Base-by-base conservation (phyloP, 2,888 invertebrate species). In the Dolichomitus sp. region DNA sequence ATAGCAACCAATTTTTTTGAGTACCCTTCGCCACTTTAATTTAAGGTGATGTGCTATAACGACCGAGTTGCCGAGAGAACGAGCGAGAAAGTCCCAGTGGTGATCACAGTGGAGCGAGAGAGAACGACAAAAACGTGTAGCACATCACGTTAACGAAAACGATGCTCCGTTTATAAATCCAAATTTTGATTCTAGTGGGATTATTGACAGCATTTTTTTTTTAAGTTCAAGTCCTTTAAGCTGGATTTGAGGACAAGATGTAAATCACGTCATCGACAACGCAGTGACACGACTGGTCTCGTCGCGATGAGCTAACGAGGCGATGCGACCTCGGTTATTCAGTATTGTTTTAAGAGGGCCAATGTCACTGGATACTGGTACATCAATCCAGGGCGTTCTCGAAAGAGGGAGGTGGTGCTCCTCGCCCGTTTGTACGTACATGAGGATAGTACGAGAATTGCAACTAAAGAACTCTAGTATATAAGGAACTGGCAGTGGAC, bases 271-370 rank as follows among this genome's bases (percentile, higher is more conserved):
- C 69, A 70, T 78, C 42, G 54, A 17, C 33, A 45, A n/a, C 14
- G 63, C 65, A 30, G 54, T 40, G 65, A 42, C 76, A 75, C 81
- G 79, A 73, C 23, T 17, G 77, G 81, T 80, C 73, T 68, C 82
- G 81, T 45, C 54, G 23, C 72, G 84, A 85, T 83, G 83, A 83
- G 85, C 81, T 80, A 86, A 83, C 75, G 50, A 40, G 65, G 42
- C 48, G 40, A 42, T 54, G 74, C 57, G 82, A 77, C 82, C 82
- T 78, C 63, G 79, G 30, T 72, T 89, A 89, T 89, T 89, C 87
- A 88, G 88, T 84, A 86, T 86, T 84, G 81, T 86, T 83, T 89
- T 85, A 92, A 93, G 87, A 91, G 92, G 93, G 93, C 92, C 93
- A 93, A 93, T 93, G 93, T 93, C 93, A 91, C 78, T 86, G 75